Conservation (phyloP, 2,113 vertebrate genomes). For the Aphyosemion australe region DNA sequence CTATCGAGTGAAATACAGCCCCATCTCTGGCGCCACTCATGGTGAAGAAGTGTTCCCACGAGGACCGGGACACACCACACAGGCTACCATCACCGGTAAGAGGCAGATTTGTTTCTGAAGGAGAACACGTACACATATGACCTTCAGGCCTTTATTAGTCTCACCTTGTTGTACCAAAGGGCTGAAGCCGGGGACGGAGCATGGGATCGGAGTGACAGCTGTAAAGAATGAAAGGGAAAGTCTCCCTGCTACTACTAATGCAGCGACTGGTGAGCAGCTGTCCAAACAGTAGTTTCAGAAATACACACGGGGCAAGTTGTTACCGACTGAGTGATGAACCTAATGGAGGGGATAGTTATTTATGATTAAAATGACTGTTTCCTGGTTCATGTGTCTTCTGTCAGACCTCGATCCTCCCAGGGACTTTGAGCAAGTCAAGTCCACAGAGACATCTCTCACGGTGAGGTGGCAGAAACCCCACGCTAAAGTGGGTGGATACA, state of each 20-base stretch:
- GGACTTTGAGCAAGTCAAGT: slow-evolving; percentile 77
- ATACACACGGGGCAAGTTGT: slow-evolving; percentile 15
- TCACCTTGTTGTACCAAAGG: slow-evolving; percentile 66
- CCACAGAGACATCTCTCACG: slow-evolving; percentile 82
- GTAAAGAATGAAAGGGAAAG: slow-evolving; percentile 90
- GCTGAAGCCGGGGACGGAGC: slow-evolving; percentile 91
- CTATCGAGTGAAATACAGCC: slow-evolving; percentile 91
- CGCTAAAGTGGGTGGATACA: slow-evolving; percentile 88
- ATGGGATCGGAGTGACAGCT: slow-evolving; percentile 92
- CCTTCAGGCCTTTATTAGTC: not conserved
- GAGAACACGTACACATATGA: no score
- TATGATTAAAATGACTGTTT: not conserved
- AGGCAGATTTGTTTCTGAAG: not conserved
- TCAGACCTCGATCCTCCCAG: slow-evolving; percentile 91
- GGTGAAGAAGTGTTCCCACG: slow-evolving; percentile 83
- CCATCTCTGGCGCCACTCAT: slow-evolving; percentile 88
- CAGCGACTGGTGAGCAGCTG: slow-evolving; percentile 86
- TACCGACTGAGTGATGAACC: not conserved
- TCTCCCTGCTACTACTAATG: slow-evolving; percentile 89
- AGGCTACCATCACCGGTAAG: slow-evolving; percentile 85
- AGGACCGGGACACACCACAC: slow-evolving; percentile 80
- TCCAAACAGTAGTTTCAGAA: slow-evolving; percentile 27
- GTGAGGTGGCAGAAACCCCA: slow-evolving; percentile 84
- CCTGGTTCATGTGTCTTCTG: not conserved
- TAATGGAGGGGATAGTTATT: not conserved